phyloP scores from a whole-genome alignment of 2,113 vertebrate species.

The Microcebus ravelobensis region DNA sequence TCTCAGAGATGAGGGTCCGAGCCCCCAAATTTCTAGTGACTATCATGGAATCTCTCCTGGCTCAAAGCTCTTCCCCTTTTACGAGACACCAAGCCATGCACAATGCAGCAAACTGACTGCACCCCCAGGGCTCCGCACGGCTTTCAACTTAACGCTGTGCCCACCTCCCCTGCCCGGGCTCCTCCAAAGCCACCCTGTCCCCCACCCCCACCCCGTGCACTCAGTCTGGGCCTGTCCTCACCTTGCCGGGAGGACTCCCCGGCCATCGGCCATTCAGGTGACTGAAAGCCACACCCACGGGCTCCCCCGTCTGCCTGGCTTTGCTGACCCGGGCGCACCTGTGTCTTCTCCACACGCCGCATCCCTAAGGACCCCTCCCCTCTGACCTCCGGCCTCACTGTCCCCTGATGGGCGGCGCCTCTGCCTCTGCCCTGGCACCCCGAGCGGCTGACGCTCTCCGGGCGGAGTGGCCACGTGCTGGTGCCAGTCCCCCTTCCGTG shows the following conservation, averaged over 20 bases:
- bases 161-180: too few relatives aligned
- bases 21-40: accelerated
- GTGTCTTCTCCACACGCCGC: accelerated
- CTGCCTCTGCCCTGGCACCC: accelerated
- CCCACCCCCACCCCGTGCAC: too few relatives aligned
- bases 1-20: accelerated
- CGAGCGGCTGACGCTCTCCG: neutral
- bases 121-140: accelerated
- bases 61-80: neutral
- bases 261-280: accelerated
- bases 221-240: neutral
- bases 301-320: neutral
- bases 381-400: accelerated
- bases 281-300: neutral
- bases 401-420: accelerated
- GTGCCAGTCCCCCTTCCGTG: accelerated
- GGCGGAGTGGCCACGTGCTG: accelerated
- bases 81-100: neutral
- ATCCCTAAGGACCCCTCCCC: too few relatives aligned
- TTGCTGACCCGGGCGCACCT: accelerated
- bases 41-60: neutral
- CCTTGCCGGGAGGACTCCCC: neutral
- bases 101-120: too few relatives aligned
- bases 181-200: neutral
- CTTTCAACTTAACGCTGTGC: neutral